These are phyloP conservation scores for Phymorhynchus buccinoides DNA, from an alignment of 1,140 invertebrate genomes.

Conservation along the genomic window DNA sequence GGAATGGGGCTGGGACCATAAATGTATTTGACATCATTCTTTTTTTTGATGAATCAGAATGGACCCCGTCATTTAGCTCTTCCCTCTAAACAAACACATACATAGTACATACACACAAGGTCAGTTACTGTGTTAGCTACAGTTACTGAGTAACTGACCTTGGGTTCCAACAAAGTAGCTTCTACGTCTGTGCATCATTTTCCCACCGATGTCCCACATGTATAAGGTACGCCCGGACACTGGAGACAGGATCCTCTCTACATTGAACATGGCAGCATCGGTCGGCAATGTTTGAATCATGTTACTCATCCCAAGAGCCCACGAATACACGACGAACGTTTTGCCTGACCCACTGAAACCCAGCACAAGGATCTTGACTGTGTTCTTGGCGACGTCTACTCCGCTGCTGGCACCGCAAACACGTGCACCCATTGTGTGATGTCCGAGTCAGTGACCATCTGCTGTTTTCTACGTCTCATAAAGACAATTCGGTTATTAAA, in stretches of 20 bases:
- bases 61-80: too few relatives aligned
- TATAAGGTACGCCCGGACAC: neutral
- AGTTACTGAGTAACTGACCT: too few relatives aligned
- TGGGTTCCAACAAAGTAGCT: conserved; percentile 30
- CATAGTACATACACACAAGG: too few relatives aligned
- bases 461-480: neutral
- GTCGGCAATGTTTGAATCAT: conserved; percentile 29
- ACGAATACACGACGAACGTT: conserved; percentile 28
- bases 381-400: neutral
- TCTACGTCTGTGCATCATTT: conserved; percentile 22
- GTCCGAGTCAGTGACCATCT: neutral
- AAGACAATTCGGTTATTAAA: neutral
- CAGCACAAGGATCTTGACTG: conserved; percentile 30
- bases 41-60: too few relatives aligned
- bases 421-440: neutral
- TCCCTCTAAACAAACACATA: too few relatives aligned
- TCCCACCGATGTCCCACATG: conserved; percentile 34
- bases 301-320: conserved; percentile 24
- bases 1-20: too few relatives aligned
- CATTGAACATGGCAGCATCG: conserved; percentile 36
- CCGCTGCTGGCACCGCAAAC: neutral
- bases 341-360: conserved; percentile 34
- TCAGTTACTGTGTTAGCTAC: too few relatives aligned
- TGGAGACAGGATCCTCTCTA: conserved; percentile 4
- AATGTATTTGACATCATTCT: too few relatives aligned